Conservation (phyloP, 2,797 vertebrate genomes). For the Perodicticus potto region DNA sequence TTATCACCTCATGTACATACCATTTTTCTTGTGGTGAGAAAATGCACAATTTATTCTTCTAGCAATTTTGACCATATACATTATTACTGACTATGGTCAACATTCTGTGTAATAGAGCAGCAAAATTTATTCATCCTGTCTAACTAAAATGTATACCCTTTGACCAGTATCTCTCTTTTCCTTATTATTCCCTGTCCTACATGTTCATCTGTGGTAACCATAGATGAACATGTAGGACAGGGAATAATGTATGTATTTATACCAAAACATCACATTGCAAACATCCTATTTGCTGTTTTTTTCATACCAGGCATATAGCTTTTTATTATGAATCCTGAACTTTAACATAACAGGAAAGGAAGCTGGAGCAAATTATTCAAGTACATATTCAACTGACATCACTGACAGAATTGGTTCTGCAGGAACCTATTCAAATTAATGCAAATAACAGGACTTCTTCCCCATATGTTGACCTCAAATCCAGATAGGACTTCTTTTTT, state of each 20-base stretch:
- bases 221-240: no score
- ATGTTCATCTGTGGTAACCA: background rate
- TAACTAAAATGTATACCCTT: background rate
- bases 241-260: no score
- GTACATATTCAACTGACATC: background rate
- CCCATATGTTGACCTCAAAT: no score
- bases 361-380: constrained; percentile 1
- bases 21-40: background rate
- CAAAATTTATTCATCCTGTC: background rate
- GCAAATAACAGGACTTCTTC: background rate
- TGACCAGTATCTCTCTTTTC: background rate
- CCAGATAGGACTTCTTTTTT: background rate
- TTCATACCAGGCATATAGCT: background rate
- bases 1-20: background rate
- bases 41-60: background rate
- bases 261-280: no score
- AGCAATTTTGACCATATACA: background rate
- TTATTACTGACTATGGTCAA: background rate
- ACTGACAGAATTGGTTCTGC: background rate
- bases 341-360: constrained; percentile 27
- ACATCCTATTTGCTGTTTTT: background rate
- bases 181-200: background rate
- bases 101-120: background rate
- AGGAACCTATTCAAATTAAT: background rate
- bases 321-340: constrained; percentile 32